Evolutionary conservation across 2,113 vertebrate species (phyloP).

Genomic region (Clarias magur): DNA sequence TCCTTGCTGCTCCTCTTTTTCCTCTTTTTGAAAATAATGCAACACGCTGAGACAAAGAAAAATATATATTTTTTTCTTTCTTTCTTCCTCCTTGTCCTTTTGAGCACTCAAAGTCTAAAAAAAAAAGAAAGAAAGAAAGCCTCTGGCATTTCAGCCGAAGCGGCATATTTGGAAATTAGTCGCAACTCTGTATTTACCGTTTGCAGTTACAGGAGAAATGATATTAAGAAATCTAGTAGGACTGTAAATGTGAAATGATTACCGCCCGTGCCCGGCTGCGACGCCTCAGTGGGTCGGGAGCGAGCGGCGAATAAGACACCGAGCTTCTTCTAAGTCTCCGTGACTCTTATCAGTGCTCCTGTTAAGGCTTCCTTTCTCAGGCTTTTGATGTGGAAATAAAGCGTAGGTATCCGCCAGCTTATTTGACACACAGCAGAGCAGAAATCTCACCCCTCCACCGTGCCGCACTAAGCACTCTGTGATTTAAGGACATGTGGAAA

Average conservation of each 20-base stretch:
- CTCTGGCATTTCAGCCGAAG: background rate
- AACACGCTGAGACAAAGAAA: background rate
- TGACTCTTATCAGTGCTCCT: constrained; percentile 35
- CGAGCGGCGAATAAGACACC: constrained; percentile 31
- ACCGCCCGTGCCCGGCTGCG: background rate
- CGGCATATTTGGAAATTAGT: background rate
- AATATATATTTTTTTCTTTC: background rate
- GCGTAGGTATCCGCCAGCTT: constrained; percentile 14
- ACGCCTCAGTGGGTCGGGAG: constrained; percentile 29
- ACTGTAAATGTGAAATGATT: constrained; percentile 1
- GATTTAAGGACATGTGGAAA: background rate
- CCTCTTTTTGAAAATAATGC: constrained; percentile 13
- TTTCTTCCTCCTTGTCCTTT: background rate
- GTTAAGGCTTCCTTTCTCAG: constrained; percentile 35
- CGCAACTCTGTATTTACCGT: background rate
- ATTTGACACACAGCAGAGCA: constrained; percentile 12
- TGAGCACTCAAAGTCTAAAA: background rate
- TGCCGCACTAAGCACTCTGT: background rate
- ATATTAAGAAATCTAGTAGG: background rate
- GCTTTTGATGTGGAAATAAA: constrained; percentile 49
- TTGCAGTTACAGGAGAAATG: background rate
- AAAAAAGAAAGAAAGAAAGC: background rate
- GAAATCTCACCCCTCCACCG: background rate
- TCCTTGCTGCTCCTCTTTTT: background rate
- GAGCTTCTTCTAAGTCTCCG: constrained; percentile 39